Conservation (phyloP, 2,888 invertebrate genomes). For the Tryphoninae sp. region DNA sequence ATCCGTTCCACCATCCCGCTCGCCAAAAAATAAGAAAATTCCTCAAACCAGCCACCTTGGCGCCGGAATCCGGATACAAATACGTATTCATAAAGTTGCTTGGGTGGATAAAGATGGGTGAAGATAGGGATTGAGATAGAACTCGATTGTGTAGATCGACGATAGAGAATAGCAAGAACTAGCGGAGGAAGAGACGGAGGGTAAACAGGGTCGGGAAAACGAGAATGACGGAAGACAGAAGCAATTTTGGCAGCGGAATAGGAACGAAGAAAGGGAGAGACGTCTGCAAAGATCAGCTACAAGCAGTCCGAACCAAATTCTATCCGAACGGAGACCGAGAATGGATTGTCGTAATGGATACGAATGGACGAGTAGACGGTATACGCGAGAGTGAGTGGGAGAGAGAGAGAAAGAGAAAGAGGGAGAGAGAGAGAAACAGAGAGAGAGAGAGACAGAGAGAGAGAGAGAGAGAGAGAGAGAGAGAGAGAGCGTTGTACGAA, state of each 20-base stretch:
- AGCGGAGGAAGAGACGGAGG: neutral
- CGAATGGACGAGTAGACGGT: constrained; percentile 37
- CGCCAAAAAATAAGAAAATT: constrained; percentile 47
- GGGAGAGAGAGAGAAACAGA: too few relatives aligned
- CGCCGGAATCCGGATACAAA: constrained; percentile 67
- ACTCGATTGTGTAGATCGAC: constrained; percentile 52
- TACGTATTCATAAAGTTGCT: constrained; percentile 47
- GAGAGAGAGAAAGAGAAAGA: too few relatives aligned
- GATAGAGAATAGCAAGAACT: constrained; percentile 26
- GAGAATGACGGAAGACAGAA: constrained; percentile 34
- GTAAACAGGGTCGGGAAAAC: neutral
- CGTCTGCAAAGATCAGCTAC: constrained; percentile 30
- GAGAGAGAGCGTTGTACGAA: constrained; percentile 21
- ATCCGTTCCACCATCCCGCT: neutral
- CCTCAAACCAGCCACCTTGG: constrained; percentile 67
- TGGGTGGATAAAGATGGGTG: constrained; percentile 37
- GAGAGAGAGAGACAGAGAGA: too few relatives aligned
- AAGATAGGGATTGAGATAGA: constrained; percentile 37
- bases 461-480: too few relatives aligned
- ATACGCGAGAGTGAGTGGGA: neutral
- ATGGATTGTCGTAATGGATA: constrained; percentile 44
- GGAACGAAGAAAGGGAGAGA: neutral
- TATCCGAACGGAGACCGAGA: constrained; percentile 34
- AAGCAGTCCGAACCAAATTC: constrained; percentile 9
- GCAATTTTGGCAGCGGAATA: constrained; percentile 30